Evolutionary conservation across 2,888 invertebrate species (phyloP).

Genomic region (Andrena chrysosceles): DNA sequence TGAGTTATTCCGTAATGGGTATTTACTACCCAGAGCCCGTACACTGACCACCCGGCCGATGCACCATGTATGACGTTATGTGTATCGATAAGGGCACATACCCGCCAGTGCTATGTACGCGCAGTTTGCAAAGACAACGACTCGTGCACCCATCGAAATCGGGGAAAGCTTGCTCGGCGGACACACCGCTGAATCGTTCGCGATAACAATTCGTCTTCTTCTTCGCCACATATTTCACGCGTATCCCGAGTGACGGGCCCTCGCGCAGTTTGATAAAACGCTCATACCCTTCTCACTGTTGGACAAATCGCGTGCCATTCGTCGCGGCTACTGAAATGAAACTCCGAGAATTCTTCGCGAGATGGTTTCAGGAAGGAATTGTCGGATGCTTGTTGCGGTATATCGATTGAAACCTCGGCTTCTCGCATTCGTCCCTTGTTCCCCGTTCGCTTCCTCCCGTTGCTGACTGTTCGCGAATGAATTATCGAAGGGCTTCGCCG

Average conservation of each 20-base stretch:
- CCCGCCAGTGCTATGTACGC: background rate
- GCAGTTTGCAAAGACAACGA: constrained; percentile 28
- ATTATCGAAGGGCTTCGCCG: background rate
- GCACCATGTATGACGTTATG: constrained; percentile 29
- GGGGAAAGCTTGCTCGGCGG: background rate
- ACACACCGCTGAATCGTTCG: background rate
- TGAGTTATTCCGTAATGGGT: constrained; percentile 76
- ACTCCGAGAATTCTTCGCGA: background rate
- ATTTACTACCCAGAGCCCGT: constrained; percentile 65
- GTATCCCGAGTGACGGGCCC: background rate
- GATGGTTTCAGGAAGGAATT: background rate
- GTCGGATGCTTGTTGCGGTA: background rate
- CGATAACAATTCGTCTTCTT: constrained; percentile 14
- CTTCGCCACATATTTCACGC: constrained; percentile 1
- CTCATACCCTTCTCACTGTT: background rate
- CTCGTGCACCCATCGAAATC: background rate
- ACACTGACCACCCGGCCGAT: constrained; percentile 26
- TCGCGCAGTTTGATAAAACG: constrained; percentile 1
- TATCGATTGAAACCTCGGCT: background rate
- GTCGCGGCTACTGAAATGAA: background rate
- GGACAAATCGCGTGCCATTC: background rate
- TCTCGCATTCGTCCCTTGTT: background rate
- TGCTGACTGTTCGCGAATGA: background rate
- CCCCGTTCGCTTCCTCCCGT: background rate
- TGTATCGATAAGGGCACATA: constrained; percentile 33